Evolutionary conservation across 2,113 vertebrate species (phyloP), one percentile per base, ranked within the genome.

Genomic region (Scytalopus superciliaris): DNA sequence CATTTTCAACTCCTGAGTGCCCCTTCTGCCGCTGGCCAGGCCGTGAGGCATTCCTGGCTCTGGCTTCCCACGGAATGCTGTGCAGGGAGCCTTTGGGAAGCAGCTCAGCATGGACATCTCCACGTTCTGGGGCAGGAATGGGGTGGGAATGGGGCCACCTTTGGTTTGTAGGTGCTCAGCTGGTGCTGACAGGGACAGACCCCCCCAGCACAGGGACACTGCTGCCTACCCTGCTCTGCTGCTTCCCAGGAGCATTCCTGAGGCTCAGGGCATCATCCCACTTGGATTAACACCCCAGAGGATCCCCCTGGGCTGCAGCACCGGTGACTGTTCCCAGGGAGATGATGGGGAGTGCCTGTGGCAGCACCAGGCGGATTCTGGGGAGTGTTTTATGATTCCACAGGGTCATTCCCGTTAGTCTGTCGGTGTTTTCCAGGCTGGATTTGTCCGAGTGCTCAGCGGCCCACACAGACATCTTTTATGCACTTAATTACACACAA

Each of bases 371-470:
- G 45, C 47, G 33, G 0, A 5, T 39, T 33, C 89, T 75, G 89
- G 69, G 85, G 77, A 18, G 63, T 60, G 84, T 72, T 95, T 84
- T 68, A 18, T 75, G 64, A n/a, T 44, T 88, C 69, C 21, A 12
- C 90, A 28, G 70, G 70, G 93, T 94, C 93, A 85, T 33, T 82
- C 11, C 64, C 3, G 74, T 89, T 91, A 82, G 93, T 93, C 50
- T 89, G 95, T 35, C 90, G 82, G 69, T 23, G 56, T 91, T 96
- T 87, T 97, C 91, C 90, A 85, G 67, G 47, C 90, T 89, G 87
- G 62, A 76, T 84, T 56, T 93, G 66, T 44, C 33, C 42, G 16
- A 84, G 47, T 8, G 69, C 87, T 87, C 9, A 63, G 92, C 4
- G 0, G 95, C 89, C 84, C 95, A 75, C 89, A 89, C 89, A 75